Evolutionary conservation across 2,888 invertebrate genomes (phyloP).

Genomic region (Callinectes sapidus): DNA sequence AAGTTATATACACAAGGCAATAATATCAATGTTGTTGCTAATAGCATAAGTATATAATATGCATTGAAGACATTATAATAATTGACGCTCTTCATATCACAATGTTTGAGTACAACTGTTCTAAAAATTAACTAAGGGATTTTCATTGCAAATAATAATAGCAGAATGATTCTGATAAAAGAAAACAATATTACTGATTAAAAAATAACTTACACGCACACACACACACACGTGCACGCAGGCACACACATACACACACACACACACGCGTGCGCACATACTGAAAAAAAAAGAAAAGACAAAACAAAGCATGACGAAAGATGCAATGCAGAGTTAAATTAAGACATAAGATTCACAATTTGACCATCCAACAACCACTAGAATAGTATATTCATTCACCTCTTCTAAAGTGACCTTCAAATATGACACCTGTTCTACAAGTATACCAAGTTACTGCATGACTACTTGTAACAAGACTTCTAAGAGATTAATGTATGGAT

Average conservation of each 20-base stretch:
- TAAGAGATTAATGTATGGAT: slow-evolving; percentile 15
- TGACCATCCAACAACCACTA: neutral
- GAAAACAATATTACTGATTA: neutral
- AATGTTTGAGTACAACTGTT: slow-evolving; percentile 55
- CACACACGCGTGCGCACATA: neutral
- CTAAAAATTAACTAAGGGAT: slow-evolving; percentile 7
- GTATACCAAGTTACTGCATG: neutral
- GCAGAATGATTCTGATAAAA: neutral
- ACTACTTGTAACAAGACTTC: neutral
- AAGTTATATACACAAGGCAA: slow-evolving; percentile 70
- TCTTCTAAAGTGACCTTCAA: slow-evolving; percentile 6
- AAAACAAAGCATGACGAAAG: neutral
- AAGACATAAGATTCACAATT: neutral
- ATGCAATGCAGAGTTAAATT: neutral
- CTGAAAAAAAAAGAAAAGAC: neutral
- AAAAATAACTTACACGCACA: neutral
- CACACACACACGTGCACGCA: neutral
- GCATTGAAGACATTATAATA: slow-evolving; percentile 42
- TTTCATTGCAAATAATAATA: neutral
- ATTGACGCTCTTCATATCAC: slow-evolving; percentile 63
- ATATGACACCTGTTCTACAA: neutral
- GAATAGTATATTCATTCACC: neutral
- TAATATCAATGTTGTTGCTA: slow-evolving; percentile 63
- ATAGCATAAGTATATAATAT: slow-evolving; percentile 46
- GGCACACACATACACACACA: neutral